Base-by-base conservation (phyloP, 2,888 invertebrate genomes). In the Hecatera dysodea region DNA sequence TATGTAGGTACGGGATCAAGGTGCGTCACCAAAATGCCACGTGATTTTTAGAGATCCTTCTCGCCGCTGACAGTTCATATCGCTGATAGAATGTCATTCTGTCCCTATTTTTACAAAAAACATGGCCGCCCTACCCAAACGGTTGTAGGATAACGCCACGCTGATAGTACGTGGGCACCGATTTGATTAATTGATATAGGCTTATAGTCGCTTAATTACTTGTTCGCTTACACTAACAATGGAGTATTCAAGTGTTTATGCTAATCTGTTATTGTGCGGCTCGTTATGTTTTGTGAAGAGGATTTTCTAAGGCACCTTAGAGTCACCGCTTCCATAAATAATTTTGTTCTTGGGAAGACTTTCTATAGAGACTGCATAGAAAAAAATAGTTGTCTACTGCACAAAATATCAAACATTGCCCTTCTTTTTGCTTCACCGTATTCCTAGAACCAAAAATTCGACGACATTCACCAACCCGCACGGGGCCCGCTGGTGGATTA, bases 171-270 rank as follows among this genome's bases (percentile, higher is more conserved):
- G 95, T 95, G 93, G 95, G 95, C 83, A 78, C 76, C 84, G 78
- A 88, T 88, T 91, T 94, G 95, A 95, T 94, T 93, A 93, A 95
- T 94, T 88, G 91, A 89, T 90, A 92, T 90, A 83, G 88, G 79
- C 90, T 89, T 88, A 90, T 87, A 91, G 88, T 88, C 89, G 85
- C 88, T 93, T 94, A 94, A 94, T 94, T 94, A 90, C 91, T 90
- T 89, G 91, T 89, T 93, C 91, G 90, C 90, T 89, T 90, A 90
- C 84, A 75, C 78, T 82, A 81, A 83, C 78, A 91, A 91, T 90
- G 69, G 89, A 72, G 81, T 88, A 88, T 87, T 88, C 84, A 87
- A 87, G 60, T 65, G 82, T 68, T 68, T 82, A 78, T 78, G 60
- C 2, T 62, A 65, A 73, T 78, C 55, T 24, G 24, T 39, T 74